These are phyloP conservation scores for Drosophila persimilis DNA, from an alignment of 1,140 invertebrate genomes.

Conservation along the genomic window DNA sequence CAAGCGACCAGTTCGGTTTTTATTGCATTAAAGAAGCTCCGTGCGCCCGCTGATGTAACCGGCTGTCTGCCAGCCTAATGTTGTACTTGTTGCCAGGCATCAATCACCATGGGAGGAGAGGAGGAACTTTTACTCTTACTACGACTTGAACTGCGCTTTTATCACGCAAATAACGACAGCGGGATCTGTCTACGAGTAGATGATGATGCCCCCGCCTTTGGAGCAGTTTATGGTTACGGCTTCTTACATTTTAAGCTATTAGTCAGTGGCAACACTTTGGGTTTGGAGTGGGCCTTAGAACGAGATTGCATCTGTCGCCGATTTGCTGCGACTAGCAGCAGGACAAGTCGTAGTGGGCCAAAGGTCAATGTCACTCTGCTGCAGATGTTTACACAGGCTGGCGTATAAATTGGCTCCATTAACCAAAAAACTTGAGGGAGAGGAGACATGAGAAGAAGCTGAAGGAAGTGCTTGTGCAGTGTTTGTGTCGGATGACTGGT, in stretches of 20 bases:
- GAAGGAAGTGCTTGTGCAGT: no score
- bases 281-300: no score
- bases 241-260: conserved; percentile 20
- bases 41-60: background rate
- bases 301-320: no score
- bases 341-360: background rate
- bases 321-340: background rate
- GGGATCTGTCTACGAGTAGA: background rate
- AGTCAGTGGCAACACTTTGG: conserved; percentile 16
- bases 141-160: conserved; percentile 20
- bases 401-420: conserved; percentile 15
- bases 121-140: background rate
- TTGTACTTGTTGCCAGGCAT: conserved; percentile 10
- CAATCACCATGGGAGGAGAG: conserved; percentile 10
- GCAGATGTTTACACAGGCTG: background rate
- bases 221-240: conserved; percentile 30
- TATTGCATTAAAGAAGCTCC: conserved; percentile 16
- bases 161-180: conserved; percentile 37
- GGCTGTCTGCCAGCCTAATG: conserved; percentile 11
- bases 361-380: background rate
- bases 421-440: conserved; percentile 4
- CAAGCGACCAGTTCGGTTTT: conserved; percentile 2
- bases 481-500: no score
- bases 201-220: conserved; percentile 3
- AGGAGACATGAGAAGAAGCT: background rate